Evolutionary conservation across 2,888 invertebrate genomes (phyloP), one percentile per base, ranked within the genome.

Genomic region (Drosophila imparisetae): DNA sequence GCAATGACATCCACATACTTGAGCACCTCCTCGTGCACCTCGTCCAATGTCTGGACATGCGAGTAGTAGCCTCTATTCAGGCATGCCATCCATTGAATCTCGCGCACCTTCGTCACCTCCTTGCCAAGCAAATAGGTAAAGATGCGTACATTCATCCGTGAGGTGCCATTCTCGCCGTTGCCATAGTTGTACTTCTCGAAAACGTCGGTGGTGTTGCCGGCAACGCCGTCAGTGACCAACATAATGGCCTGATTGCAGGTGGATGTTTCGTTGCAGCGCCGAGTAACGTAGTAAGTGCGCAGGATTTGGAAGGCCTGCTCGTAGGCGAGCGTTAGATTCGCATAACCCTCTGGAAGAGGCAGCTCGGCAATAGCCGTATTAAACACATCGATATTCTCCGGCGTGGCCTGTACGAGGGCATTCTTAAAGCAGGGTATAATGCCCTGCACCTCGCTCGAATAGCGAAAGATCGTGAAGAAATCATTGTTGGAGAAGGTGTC

Each of bases 401-500:
- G 95, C 7, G 98, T 98, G 0, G 98, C 98, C 93, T 98, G 96
- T 10, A 99, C 97, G 21, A 99, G 93, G 55, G 95, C 95, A 62
- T 96, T 95, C 52, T 95, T 95, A 92, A 98, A 98, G 93, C 99
- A 99, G 0, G 95, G 94, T 32, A 98, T 96, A 7, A 98, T 95
- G 84, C 96, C 96, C 10, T 94, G 92, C 0, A 96, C 95, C 0
- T 93, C 94, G 49, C 96, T 95, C 82, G 97, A 97, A 86, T 96
- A 97, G 91, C 95, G 95, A 84, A 97, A 95, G 34, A 99, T 96
- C 88, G 98, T 99, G 66, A 99, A 97, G 92, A 97, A 99, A 93
- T 99, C 99, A 92, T 99, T 99, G 92, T 99, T 99, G 10, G 98
- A 98, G 57, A 99, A 95, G 0, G 99, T 99, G 74, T 98, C 97